Percentiles rank a stretch among this genome's conserved stretches.
Evolutionary conservation across 2,888 invertebrate genomes (phyloP).

Genomic region (Blastobasis adustella): DNA sequence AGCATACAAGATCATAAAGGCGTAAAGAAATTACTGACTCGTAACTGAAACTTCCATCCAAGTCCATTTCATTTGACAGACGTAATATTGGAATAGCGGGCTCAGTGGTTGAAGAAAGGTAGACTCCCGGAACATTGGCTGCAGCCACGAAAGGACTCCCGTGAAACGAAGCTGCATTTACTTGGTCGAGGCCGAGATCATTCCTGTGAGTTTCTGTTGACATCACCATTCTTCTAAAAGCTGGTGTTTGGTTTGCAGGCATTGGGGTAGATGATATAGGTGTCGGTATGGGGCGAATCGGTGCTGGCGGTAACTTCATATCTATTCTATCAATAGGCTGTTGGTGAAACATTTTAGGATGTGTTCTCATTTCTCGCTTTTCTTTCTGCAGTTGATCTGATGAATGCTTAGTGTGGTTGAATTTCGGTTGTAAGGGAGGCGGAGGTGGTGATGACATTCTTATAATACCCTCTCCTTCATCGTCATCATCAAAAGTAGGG

Average conservation of each 20-base stretch:
- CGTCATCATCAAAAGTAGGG: slow-evolving; percentile 35
- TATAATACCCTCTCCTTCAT: slow-evolving; percentile 25
- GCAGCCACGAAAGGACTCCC: slow-evolving; percentile 41
- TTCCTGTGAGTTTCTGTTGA: slow-evolving; percentile 43
- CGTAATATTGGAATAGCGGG: slow-evolving; percentile 68
- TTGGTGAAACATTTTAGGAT: slow-evolving; percentile 31
- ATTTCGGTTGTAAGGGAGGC: slow-evolving; percentile 17
- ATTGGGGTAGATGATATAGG: slow-evolving; percentile 15
- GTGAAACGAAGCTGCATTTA: slow-evolving; percentile 39
- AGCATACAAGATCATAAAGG: neutral
- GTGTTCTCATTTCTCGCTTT: slow-evolving; percentile 35
- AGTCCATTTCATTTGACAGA: slow-evolving; percentile 71
- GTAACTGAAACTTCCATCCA: slow-evolving; percentile 72
- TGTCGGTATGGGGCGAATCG: slow-evolving; percentile 11
- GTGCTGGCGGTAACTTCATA: slow-evolving; percentile 35
- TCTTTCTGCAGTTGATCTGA: slow-evolving; percentile 21
- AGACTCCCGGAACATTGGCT: slow-evolving; percentile 30
- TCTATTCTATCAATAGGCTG: slow-evolving; percentile 52
- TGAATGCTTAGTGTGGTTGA: slow-evolving; percentile 33
- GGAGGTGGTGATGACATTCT: slow-evolving; percentile 19
- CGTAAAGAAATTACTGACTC: slow-evolving; percentile 50
- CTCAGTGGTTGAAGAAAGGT: slow-evolving; percentile 59
- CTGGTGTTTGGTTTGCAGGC: slow-evolving; percentile 29
- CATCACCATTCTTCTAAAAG: slow-evolving; percentile 47
- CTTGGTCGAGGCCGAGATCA: slow-evolving; percentile 39